Percentiles rank a stretch among this genome's conserved stretches.
Evolutionary conservation across 2,113 vertebrate genomes (phyloP).

Genomic region (Saguinus imperator): DNA sequence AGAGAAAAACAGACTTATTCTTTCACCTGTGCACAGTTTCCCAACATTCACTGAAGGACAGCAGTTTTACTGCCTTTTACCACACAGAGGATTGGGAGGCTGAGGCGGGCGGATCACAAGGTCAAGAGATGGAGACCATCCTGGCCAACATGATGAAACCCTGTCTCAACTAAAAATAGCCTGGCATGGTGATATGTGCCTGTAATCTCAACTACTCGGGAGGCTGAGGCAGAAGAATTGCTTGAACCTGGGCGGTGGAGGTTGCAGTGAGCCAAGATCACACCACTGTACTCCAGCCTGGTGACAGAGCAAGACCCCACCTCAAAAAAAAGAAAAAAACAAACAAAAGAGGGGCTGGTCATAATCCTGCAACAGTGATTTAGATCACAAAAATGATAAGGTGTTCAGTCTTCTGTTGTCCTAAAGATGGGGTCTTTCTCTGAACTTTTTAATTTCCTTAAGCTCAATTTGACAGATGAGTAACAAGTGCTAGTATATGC

Average conservation of each 20-base stretch:
- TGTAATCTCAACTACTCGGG: too few species aligned
- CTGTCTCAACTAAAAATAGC: too few species aligned
- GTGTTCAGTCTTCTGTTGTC: not conserved
- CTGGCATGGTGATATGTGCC: rapidly evolving
- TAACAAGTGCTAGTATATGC: not conserved
- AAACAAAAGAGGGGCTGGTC: too few species aligned
- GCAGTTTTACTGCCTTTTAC: not conserved
- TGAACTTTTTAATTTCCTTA: not conserved
- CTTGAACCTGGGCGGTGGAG: too few species aligned
- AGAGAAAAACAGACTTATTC: not conserved
- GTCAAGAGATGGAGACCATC: too few species aligned
- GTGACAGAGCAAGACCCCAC: too few species aligned
- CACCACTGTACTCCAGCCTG: too few species aligned
- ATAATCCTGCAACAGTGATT: not conserved
- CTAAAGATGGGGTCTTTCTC: not conserved
- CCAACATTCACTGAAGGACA: not conserved
- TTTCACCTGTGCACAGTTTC: not conserved
- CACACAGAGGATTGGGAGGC: not conserved
- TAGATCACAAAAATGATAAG: not conserved
- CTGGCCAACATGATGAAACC: too few species aligned
- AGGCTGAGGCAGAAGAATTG: too few species aligned
- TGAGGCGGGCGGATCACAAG: too few species aligned
- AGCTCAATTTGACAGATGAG: slow-evolving; percentile 28
- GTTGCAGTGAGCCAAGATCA: too few species aligned
- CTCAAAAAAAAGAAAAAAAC: too few species aligned